A percentile compares a stretch with the other conserved stretches of the same genome.
Evolutionary conservation across 2,888 invertebrate species (phyloP).

Genomic region (Eudemis profundana): DNA sequence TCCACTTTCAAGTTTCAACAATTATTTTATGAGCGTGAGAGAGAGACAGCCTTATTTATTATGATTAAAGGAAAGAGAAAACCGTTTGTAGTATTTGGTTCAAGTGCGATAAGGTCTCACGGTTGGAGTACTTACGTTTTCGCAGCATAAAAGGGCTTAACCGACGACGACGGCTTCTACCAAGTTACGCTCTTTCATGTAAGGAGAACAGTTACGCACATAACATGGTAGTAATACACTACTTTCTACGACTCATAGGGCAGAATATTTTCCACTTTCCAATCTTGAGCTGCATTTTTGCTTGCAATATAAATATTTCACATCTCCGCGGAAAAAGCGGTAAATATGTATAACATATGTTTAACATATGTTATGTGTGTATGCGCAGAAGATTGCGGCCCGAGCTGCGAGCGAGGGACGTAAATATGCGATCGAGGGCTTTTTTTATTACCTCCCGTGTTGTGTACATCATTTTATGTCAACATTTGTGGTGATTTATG

Average conservation of each 20-base stretch:
- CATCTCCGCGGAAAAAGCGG: not conserved
- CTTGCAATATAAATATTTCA: constrained; percentile 28
- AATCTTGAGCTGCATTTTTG: constrained; percentile 22
- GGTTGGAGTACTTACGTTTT: constrained; percentile 22
- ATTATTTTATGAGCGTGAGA: constrained; percentile 24
- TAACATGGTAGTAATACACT: constrained; percentile 23
- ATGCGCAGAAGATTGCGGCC: too few species aligned
- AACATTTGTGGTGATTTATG: too few species aligned
- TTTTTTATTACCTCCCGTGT: too few species aligned
- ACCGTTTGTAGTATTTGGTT: constrained; percentile 33
- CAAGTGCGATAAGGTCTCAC: constrained; percentile 37
- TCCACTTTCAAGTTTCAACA: not conserved
- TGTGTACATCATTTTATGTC: too few species aligned
- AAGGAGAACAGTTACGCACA: not conserved
- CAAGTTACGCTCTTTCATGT: not conserved
- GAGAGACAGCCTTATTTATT: constrained; percentile 39
- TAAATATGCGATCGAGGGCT: too few species aligned
- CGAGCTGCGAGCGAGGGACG: too few species aligned
- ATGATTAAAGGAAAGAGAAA: constrained; percentile 39
- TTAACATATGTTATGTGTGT: too few species aligned
- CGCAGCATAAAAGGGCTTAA: constrained; percentile 5
- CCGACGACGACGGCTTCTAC: too few species aligned
- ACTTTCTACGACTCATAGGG: constrained; percentile 30
- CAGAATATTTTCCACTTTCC: constrained; percentile 23
- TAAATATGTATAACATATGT: not conserved